Evolutionary conservation across 2,888 invertebrate species (phyloP), one percentile per base, ranked within the genome.

Genomic region (Oxyteleia sp.): DNA sequence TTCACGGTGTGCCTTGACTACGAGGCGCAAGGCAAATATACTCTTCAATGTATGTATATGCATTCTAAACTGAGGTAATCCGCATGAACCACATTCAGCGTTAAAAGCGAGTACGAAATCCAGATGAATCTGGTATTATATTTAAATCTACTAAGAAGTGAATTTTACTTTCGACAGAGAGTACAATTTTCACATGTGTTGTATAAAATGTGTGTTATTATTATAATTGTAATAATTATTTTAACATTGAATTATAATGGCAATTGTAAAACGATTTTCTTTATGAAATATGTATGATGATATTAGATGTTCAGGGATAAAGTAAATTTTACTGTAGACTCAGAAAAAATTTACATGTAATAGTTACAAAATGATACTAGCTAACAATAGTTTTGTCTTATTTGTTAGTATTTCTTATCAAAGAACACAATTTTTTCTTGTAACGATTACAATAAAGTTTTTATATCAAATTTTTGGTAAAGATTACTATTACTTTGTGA

Each of bases 1-100:
- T 75, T 47, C 64, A 26, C 64, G 57, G 64, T 63, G 45, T 75
- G 23, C 57, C 38, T 64, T 64, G 64, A 53, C 47, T 47, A 57
- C 29, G 47, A 64, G 45, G 47, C 38, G 1, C 26, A 13, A 75
- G 26, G 53, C 53, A 63, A 74, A 74, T 51, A 74, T 63, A 26
- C 5, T 45, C 38, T 26, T 51, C n/a, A n/a, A n/a, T n/a, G n/a
- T n/a, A 63, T 43, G 15, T 63, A 51, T 23, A 61, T n/a, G 26
- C 32, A 23, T 38, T 51, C 13, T 11, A 15, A 57, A 72, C 20
- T 45, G 32, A 74, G 23, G 15, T 63, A 63, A 63, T 41, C 16
- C 18, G 26, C 18, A 18, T 35, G 43, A 68, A 55, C 45, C n/a
- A n/a, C 10, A 38, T 47, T 32, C 16, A 32, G n/a, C 26, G 10